Percentiles rank a stretch among this genome's conserved stretches.
phyloP scores from a whole-genome alignment of 2,888 invertebrate species.

The Thyatira batis region DNA sequence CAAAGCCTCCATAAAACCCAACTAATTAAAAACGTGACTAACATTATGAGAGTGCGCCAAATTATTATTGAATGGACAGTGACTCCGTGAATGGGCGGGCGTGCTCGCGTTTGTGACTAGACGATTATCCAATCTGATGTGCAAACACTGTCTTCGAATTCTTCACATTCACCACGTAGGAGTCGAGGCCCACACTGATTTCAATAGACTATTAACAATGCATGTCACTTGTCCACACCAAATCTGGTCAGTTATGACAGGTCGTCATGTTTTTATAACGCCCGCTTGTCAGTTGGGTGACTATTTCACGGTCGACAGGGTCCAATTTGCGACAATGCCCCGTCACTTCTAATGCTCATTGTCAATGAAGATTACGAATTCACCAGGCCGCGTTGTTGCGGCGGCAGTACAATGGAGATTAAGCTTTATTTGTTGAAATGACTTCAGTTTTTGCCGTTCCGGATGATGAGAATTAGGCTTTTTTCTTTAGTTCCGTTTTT shows the following conservation, averaged over 20 bases:
- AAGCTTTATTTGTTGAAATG: conserved; percentile 75
- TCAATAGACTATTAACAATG: conserved; percentile 69
- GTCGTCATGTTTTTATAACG: conserved; percentile 81
- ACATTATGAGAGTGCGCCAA: conserved; percentile 4
- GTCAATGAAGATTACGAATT: conserved; percentile 56
- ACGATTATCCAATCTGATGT: conserved; percentile 71
- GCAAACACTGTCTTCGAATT: conserved; percentile 65
- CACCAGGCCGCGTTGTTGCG: conserved; percentile 72
- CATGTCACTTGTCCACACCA: conserved; percentile 75
- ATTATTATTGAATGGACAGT: conserved; percentile 27
- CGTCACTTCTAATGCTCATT: conserved; percentile 77
- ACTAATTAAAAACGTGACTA: conserved; percentile 45
- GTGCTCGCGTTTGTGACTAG: conserved; percentile 60
- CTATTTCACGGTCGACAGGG: conserved; percentile 68
- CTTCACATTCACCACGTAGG: conserved; percentile 59
- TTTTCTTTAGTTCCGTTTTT: conserved; percentile 48
- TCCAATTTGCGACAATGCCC: conserved; percentile 76
- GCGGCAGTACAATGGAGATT: conserved; percentile 67
- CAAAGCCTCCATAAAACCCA: no score
- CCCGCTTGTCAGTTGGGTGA: conserved; percentile 64
- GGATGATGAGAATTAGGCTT: conserved; percentile 40
- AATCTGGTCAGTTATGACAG: conserved; percentile 81
- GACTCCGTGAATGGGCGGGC: conserved; percentile 61
- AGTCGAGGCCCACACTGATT: conserved; percentile 75
- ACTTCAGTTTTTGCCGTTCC: conserved; percentile 52